Conservation (phyloP, 2,888 invertebrate species). For the Apocheima hispidaria region DNA sequence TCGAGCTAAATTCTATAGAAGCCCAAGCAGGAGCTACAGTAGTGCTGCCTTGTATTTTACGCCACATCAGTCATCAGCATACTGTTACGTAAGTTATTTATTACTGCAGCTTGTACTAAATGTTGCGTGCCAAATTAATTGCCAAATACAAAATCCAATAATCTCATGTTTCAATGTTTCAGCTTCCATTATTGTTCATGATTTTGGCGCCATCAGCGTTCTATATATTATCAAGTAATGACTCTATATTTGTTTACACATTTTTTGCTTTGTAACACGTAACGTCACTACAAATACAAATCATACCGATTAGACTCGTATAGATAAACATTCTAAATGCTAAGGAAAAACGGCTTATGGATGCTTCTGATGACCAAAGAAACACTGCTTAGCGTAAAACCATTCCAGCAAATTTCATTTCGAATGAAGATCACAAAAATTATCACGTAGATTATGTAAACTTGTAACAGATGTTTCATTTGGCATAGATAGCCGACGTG, state of each 20-base stretch:
- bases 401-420: no score
- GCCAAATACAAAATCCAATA: slow-evolving; percentile 40
- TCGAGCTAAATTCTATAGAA: slow-evolving; percentile 76
- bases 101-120: slow-evolving; percentile 40
- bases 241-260: no score
- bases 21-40: slow-evolving; percentile 72
- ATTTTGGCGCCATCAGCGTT: slow-evolving; percentile 4
- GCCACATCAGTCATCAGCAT: slow-evolving; percentile 70
- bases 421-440: not conserved
- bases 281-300: no score
- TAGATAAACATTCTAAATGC: no score
- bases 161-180: slow-evolving; percentile 22
- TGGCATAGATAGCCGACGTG: not conserved
- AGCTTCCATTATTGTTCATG: slow-evolving; percentile 10
- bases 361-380: no score
- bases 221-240: not conserved
- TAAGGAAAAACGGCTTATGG: no score
- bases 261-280: no score
- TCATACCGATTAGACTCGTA: no score
- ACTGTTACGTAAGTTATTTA: slow-evolving; percentile 70
- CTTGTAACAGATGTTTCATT: no score
- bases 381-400: no score
- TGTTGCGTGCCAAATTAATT: slow-evolving; percentile 44
- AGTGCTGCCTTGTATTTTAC: slow-evolving; percentile 73
- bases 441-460: no score